Evolutionary conservation across 2,888 invertebrate species (phyloP), one percentile per base, ranked within the genome.

Genomic region (Lobophora halterata): DNA sequence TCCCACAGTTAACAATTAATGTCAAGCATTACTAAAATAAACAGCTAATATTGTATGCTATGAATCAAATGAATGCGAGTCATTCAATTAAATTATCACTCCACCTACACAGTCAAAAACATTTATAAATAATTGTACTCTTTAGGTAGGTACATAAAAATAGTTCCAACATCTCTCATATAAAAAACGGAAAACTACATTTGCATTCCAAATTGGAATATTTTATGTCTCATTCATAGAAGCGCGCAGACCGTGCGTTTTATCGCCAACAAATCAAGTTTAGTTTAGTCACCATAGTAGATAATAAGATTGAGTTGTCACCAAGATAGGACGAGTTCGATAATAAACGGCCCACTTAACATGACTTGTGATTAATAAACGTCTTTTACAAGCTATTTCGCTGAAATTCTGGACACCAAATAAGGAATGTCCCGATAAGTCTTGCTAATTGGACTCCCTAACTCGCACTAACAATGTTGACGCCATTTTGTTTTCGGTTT

Each of bases 241-340:
- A 43, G 38, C 36, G 18, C 9, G 18, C 9, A 18, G 26, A 5
- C 27, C 44, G 47, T 46, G 43, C 20, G 30, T 38, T 56, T 50
- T 41, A 50, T 53, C 37, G 44, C 35, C 43, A 42, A 60, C 58
- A 62, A 63, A 65, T 68, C 61, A 60, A 49, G 41, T 44, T 49
- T 39, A 57, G 53, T 46, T 58, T 59, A 57, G 64, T 64, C 58
- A 44, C 28, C 35, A 36, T 39, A 41, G 26, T 46, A n/a, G n/a
- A n/a, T n/a, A 66, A 64, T 72, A 68, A 72, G 71, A 85, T 85
- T 82, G 73, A 83, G 79, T 76, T 77, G 80, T 85, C 82, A 78
- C 67, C 75, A 51, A 55, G 57, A 55, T 46, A 43, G 41, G 49
- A 59, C 66, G 63, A 61, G 65, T 68, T 63, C 67, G 78, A 74